Evolutionary conservation across 2,797 vertebrate genomes (phyloP).

Genomic region (Podargus strigoides): DNA sequence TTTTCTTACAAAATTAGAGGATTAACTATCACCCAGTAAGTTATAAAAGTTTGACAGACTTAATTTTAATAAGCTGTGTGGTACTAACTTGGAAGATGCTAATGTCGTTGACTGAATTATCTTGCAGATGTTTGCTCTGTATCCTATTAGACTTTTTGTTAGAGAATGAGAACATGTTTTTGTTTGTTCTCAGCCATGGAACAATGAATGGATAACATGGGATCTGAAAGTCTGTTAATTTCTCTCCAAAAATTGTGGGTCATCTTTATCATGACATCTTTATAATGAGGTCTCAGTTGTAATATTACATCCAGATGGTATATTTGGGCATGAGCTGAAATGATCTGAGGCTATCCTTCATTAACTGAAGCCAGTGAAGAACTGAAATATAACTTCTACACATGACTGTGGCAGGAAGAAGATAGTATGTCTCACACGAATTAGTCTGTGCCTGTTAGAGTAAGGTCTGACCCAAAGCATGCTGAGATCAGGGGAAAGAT

Average conservation of each 20-base stretch:
- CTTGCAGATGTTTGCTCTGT: constrained; percentile 3
- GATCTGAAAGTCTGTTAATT: background rate
- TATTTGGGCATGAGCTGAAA: constrained; percentile 13
- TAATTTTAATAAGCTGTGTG: background rate
- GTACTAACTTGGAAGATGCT: background rate
- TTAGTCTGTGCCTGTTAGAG: background rate
- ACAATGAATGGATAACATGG: background rate
- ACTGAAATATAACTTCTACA: constrained; percentile 26
- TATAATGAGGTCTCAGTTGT: background rate
- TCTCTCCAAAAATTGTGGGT: constrained; percentile 7
- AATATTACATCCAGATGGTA: background rate
- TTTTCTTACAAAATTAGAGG: background rate
- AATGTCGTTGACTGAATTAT: background rate
- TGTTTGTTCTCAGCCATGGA: background rate
- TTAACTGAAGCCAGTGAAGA: constrained; percentile 9
- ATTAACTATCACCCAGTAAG: background rate
- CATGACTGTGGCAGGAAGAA: background rate
- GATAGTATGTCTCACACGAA: background rate
- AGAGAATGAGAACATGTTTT: background rate
- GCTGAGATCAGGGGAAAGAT: background rate
- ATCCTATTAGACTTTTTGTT: background rate
- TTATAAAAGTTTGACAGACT: background rate
- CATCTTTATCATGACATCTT: constrained; percentile 8
- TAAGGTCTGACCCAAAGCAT: background rate
- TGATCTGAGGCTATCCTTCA: constrained; percentile 18